Conservation (phyloP, 2,888 invertebrate genomes). For the Cryptus viduatorius region DNA sequence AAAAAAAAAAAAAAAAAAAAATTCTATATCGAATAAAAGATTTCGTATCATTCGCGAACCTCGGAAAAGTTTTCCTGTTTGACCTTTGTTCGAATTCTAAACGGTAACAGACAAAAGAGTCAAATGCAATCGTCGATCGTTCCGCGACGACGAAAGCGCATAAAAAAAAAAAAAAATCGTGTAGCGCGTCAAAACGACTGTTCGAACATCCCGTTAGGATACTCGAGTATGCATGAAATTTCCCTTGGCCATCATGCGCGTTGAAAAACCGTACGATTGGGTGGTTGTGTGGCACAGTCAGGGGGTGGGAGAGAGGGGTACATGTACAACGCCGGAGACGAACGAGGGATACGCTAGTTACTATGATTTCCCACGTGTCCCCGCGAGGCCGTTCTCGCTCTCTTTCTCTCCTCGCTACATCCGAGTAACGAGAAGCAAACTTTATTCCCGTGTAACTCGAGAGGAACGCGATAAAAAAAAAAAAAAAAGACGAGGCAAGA, state of each 20-base stretch:
- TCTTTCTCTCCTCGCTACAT: constrained; percentile 14
- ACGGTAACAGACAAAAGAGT: neutral
- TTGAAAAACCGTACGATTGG: constrained; percentile 46
- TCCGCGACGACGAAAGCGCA: neutral
- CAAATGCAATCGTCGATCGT: constrained; percentile 11
- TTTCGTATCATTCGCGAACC: neutral
- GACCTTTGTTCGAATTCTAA: neutral
- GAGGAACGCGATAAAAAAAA: constrained; percentile 37
- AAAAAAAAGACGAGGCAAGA: constrained; percentile 6
- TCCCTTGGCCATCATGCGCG: constrained; percentile 46
- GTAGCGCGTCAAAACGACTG: constrained; percentile 18
- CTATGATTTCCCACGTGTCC: constrained; percentile 71
- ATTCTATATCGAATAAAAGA: neutral
- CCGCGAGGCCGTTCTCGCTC: constrained; percentile 34
- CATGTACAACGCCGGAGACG: constrained; percentile 42
- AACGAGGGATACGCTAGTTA: constrained; percentile 63
- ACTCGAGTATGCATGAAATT: constrained; percentile 67
- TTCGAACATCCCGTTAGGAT: constrained; percentile 50
- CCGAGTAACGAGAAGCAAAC: constrained; percentile 64
- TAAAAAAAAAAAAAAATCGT: constrained; percentile 1
- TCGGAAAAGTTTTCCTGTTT: neutral
- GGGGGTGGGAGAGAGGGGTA: neutral
- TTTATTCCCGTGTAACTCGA: constrained; percentile 51
- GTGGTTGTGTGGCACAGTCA: constrained; percentile 27
- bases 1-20: no score